Percentiles rank a stretch among this genome's conserved stretches.
These are phyloP conservation scores for Hassar affinis DNA, from an alignment of 2,113 vertebrate species.

Conservation along the genomic window DNA sequence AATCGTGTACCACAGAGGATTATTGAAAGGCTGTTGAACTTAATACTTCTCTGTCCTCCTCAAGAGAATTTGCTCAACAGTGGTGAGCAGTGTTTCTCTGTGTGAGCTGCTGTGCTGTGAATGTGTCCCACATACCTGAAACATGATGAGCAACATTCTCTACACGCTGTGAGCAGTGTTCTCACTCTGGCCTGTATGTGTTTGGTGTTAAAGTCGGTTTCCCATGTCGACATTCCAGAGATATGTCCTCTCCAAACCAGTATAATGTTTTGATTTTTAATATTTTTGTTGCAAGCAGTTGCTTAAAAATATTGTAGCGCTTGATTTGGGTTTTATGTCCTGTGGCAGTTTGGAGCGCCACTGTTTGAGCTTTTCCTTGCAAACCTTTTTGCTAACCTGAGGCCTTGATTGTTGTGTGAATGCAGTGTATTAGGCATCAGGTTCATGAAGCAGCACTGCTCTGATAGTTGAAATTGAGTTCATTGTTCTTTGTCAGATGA, in stretches of 20 bases:
- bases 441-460: not conserved
- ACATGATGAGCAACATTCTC: constrained; percentile 33
- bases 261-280: too few relatives aligned
- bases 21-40: not conserved
- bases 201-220: not conserved
- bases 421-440: not conserved
- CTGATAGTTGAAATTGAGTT: not conserved
- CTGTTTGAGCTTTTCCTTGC: not conserved
- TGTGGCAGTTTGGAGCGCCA: not conserved
- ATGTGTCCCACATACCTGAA: constrained; percentile 5
- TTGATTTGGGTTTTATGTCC: not conserved
- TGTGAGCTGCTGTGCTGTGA: constrained; percentile 11
- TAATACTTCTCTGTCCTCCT: not conserved
- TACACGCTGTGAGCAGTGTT: not conserved
- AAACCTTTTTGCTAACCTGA: not conserved
- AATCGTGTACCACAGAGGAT: not conserved
- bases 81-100: not conserved
- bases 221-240: not conserved
- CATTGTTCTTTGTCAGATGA: not conserved
- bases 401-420: not conserved
- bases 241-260: not conserved
- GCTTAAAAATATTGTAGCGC: not conserved
- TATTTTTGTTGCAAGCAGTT: not conserved
- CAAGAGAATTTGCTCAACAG: not conserved
- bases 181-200: not conserved